phyloP scores from a whole-genome alignment of 2,113 vertebrate species.

The Cervus canadensis region DNA sequence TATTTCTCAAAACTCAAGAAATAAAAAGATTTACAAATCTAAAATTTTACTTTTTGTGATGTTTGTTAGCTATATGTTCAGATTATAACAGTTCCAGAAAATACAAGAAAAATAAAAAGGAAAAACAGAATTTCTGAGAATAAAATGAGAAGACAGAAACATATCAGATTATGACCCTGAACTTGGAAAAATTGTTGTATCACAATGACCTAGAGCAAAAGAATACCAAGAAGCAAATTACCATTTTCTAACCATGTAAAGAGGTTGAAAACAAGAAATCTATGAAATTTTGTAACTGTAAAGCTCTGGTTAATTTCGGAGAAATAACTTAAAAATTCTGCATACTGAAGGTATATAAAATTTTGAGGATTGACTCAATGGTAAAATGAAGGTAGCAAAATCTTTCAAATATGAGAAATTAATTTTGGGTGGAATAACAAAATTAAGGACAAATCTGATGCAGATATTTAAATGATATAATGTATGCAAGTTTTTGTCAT shows the following conservation, averaged over 20 bases:
- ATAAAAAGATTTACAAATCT: background rate
- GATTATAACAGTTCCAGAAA: background rate
- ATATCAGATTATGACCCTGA: background rate
- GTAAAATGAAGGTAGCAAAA: background rate
- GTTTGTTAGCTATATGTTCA: background rate
- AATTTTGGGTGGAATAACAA: background rate
- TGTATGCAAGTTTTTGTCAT: background rate
- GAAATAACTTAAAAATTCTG: background rate
- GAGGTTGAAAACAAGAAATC: background rate
- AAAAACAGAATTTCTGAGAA: background rate
- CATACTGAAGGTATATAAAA: background rate
- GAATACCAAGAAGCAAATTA: background rate
- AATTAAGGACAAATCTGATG: background rate
- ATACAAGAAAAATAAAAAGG: background rate
- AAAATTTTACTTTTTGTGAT: background rate
- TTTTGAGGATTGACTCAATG: background rate
- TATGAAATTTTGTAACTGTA: background rate
- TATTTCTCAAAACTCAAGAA: background rate
- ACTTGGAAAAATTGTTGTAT: background rate
- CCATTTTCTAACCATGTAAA: background rate
- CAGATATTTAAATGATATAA: background rate
- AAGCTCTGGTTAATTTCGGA: background rate
- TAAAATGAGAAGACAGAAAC: background rate
- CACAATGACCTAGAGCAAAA: background rate
- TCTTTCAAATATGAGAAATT: background rate